phyloP scores from a whole-genome alignment of 2,113 vertebrate genomes.

The Hyperoodon ampullatus region DNA sequence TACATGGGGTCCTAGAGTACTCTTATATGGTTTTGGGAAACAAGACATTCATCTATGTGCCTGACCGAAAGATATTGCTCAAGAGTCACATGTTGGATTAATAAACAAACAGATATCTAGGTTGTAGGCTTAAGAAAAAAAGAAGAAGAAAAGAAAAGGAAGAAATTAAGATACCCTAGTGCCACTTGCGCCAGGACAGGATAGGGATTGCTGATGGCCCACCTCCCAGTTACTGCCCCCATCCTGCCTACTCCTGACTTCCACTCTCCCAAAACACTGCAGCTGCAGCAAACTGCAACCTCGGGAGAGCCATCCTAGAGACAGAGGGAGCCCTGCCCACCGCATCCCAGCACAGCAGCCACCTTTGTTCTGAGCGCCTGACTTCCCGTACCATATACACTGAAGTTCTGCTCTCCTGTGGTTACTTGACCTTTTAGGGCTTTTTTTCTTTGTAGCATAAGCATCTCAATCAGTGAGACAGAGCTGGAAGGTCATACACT shows the following conservation, averaged over 20 bases:
- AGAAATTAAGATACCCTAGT: background rate
- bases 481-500: background rate
- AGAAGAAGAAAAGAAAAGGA: no score
- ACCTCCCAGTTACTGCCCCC: background rate
- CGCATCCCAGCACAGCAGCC: fast-evolving
- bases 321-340: background rate
- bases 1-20: background rate
- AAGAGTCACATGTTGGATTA: background rate
- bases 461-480: background rate
- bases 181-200: background rate
- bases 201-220: background rate
- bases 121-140: no score
- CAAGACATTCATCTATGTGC: background rate
- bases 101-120: background rate
- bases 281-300: background rate
- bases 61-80: background rate
- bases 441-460: background rate
- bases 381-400: fast-evolving
- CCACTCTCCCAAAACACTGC: background rate
- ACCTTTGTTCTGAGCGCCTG: background rate
- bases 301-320: background rate
- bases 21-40: background rate
- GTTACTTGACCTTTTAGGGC: background rate
- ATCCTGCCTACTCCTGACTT: background rate
- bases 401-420: background rate